Conservation (phyloP, 1,140 invertebrate species). For the Drosophila bifasciata region DNA sequence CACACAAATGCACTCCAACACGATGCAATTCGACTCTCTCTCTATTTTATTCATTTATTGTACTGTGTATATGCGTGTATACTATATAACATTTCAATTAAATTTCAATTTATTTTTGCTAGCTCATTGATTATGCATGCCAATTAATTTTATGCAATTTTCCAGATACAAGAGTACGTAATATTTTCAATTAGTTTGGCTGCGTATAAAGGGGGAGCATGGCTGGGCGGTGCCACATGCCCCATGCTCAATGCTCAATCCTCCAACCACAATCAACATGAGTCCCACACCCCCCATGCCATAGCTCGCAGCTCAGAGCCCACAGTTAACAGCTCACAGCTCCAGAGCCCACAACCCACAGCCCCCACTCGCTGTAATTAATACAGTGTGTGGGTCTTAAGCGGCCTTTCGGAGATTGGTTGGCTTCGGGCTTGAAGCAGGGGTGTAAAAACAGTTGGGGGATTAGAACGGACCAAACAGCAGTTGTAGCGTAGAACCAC, state of each 20-base stretch:
- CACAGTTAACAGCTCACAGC: too few relatives aligned
- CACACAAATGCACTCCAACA: too few relatives aligned
- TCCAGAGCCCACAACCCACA: background rate
- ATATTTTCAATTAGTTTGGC: constrained; percentile 46
- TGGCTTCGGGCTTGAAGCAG: constrained; percentile 35
- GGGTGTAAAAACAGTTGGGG: too few relatives aligned
- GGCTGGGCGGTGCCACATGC: too few relatives aligned
- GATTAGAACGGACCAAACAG: constrained; percentile 7
- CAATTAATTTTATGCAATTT: constrained; percentile 54
- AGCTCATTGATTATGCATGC: constrained; percentile 48
- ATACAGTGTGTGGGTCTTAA: constrained; percentile 24
- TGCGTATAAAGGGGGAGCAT: too few relatives aligned
- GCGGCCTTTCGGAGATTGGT: constrained; percentile 23
- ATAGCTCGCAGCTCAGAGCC: too few relatives aligned
- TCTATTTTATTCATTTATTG: background rate
- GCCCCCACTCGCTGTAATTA: constrained; percentile 28
- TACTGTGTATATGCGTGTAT: background rate
- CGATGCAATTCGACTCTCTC: too few relatives aligned
- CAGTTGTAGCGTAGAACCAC: constrained; percentile 9
- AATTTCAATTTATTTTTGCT: constrained; percentile 58
- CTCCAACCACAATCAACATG: too few relatives aligned
- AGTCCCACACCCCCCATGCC: too few relatives aligned
- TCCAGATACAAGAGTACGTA: constrained; percentile 13
- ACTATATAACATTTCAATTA: constrained; percentile 52
- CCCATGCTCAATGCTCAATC: too few relatives aligned